Conservation (phyloP, 2,113 vertebrate genomes). For the Platycercus adscitus region DNA sequence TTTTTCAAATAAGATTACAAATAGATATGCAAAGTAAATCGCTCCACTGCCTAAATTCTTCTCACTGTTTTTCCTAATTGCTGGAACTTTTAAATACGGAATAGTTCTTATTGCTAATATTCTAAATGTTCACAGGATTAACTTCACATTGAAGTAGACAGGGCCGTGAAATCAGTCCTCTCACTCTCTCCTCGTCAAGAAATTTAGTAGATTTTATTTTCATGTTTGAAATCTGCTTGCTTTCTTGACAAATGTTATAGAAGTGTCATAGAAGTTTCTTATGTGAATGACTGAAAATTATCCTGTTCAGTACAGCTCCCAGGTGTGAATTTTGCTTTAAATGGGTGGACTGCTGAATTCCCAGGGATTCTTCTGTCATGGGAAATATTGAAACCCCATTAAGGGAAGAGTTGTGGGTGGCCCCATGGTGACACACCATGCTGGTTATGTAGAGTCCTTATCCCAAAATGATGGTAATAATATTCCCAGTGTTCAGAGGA, state of each 20-base stretch:
- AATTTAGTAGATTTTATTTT: background rate
- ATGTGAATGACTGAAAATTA: background rate
- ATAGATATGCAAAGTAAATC: background rate
- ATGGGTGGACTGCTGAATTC: background rate
- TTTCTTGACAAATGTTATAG: background rate
- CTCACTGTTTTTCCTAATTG: background rate
- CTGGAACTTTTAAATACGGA: background rate
- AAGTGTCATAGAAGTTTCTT: background rate
- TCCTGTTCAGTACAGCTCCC: background rate
- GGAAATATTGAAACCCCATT: background rate
- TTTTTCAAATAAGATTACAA: background rate
- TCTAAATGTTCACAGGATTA: background rate
- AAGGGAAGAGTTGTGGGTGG: background rate
- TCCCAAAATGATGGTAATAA: background rate
- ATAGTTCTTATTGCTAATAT: background rate
- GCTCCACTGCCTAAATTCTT: background rate
- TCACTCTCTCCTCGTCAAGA: background rate
- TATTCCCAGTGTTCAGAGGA: background rate
- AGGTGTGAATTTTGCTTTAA: background rate
- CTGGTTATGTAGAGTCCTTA: background rate
- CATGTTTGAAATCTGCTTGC: background rate
- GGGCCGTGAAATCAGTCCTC: background rate
- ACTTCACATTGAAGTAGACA: background rate
- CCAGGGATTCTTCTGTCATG: background rate
- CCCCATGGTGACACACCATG: rapidly evolving